These are phyloP conservation scores for Odontomyia ornata DNA, from an alignment of 2,888 invertebrate species.

Conservation along the genomic window DNA sequence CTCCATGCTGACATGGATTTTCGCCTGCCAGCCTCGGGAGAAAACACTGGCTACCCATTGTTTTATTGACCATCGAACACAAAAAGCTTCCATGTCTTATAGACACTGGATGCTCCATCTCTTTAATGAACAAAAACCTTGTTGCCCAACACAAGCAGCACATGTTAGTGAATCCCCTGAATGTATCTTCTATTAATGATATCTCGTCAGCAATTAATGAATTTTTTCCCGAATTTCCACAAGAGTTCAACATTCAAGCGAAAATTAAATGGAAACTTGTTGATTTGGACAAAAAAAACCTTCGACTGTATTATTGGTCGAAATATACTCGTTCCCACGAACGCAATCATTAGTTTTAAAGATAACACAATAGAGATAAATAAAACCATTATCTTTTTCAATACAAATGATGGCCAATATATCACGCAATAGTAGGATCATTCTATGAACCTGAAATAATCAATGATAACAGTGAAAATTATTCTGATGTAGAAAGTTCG, in stretches of 20 bases:
- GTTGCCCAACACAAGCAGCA: not conserved
- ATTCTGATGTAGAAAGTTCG: conserved; percentile 10
- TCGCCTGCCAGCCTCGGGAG: conserved; percentile 24
- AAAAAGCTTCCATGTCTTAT: not conserved
- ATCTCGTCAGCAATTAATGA: not conserved
- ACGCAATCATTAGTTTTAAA: conserved; percentile 6
- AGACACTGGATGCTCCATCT: conserved; percentile 4
- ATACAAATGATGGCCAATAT: not conserved
- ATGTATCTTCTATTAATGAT: not conserved
- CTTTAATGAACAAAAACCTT: not conserved
- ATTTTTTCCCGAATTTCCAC: not conserved
- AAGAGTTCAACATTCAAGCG: conserved; percentile 32
- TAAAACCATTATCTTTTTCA: conserved; percentile 19
- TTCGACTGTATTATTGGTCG: conserved; percentile 4
- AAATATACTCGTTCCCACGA: conserved; percentile 3
- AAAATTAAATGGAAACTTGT: conserved; percentile 9
- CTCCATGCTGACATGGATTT: not conserved
- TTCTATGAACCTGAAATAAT: not conserved
- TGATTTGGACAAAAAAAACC: not conserved
- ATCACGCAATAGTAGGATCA: not conserved
- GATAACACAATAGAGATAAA: conserved; percentile 37
- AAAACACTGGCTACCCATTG: conserved; percentile 1
- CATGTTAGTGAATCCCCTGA: not conserved
- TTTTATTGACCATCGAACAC: conserved; percentile 11
- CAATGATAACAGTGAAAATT: conserved; percentile 20